A percentile compares a stretch with the other conserved stretches of the same genome.
These are phyloP conservation scores for Labia minor DNA, from an alignment of 2,888 invertebrate genomes.

Conservation along the genomic window DNA sequence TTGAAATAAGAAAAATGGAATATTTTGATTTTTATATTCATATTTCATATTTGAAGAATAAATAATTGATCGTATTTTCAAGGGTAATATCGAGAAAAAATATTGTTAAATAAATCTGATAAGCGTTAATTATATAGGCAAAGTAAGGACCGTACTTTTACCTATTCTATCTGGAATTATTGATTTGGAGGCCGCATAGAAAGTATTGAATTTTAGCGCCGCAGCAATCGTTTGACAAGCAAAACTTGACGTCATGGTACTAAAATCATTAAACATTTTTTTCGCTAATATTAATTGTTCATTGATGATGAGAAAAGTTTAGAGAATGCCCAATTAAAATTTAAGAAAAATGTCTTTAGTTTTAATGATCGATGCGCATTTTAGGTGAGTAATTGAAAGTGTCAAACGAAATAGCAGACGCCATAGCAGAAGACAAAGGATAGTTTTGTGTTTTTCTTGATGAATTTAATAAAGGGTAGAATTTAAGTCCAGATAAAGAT, in stretches of 20 bases:
- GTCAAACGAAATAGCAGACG: not conserved
- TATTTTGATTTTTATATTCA: no score
- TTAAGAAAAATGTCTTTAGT: no score
- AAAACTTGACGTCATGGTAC: not conserved
- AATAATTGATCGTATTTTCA: no score
- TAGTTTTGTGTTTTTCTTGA: not conserved
- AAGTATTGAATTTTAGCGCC: constrained; percentile 13
- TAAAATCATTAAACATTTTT: not conserved
- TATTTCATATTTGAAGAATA: no score
- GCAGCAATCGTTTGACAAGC: not conserved
- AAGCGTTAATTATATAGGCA: no score
- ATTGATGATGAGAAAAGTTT: no score
- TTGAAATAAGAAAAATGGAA: no score
- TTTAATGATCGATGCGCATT: not conserved
- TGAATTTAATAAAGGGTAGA: not conserved
- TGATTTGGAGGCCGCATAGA: not conserved
- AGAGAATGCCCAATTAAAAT: no score
- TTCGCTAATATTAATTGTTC: no score
- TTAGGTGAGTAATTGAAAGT: not conserved
- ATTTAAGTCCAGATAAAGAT: not conserved
- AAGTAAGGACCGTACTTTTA: no score
- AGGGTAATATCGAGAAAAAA: no score
- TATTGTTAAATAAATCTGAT: no score
- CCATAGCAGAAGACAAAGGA: constrained; percentile 5
- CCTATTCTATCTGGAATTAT: not conserved